These are phyloP conservation scores for Pangasius sanitwongsei DNA, from an alignment of 2,797 vertebrate species.

Conservation along the genomic window DNA sequence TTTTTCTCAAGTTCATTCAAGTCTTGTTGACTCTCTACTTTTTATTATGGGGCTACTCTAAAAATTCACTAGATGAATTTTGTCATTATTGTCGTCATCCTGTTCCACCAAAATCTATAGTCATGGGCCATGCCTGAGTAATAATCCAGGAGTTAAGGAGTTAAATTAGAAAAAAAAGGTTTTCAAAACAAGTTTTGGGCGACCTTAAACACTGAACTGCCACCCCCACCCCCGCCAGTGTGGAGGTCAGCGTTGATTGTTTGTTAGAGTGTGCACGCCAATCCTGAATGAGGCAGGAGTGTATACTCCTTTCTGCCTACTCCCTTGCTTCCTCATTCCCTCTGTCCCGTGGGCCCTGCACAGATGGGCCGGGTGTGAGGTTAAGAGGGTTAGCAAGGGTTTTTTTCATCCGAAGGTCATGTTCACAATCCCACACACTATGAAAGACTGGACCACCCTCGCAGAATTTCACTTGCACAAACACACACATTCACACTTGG, in stretches of 20 bases:
- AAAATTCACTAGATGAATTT: background rate
- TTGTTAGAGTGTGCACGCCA: slow-evolving; percentile 51
- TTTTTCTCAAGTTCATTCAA: background rate
- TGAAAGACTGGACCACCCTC: slow-evolving; percentile 67
- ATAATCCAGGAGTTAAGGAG: background rate
- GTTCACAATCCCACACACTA: slow-evolving; percentile 62
- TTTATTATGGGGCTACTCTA: background rate
- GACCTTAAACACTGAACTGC: background rate
- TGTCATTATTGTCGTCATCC: background rate
- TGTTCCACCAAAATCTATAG: background rate
- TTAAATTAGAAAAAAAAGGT: background rate
- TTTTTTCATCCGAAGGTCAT: slow-evolving; percentile 53
- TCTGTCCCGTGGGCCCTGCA: slow-evolving; percentile 26
- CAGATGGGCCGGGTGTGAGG: slow-evolving; percentile 50
- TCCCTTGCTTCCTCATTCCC: slow-evolving; percentile 28
- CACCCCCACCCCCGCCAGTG: background rate
- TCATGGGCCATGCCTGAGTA: background rate
- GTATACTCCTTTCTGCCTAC: slow-evolving; percentile 24
- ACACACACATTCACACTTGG: background rate
- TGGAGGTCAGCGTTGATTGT: slow-evolving; percentile 11
- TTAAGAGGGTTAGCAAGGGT: slow-evolving; percentile 44
- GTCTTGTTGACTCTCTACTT: background rate
- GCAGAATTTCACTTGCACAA: slow-evolving; percentile 38
- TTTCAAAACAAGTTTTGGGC: background rate
- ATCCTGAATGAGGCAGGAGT: slow-evolving; percentile 5